Conservation (phyloP, 1,140 invertebrate genomes). For the Bombus vancouverensis region DNA sequence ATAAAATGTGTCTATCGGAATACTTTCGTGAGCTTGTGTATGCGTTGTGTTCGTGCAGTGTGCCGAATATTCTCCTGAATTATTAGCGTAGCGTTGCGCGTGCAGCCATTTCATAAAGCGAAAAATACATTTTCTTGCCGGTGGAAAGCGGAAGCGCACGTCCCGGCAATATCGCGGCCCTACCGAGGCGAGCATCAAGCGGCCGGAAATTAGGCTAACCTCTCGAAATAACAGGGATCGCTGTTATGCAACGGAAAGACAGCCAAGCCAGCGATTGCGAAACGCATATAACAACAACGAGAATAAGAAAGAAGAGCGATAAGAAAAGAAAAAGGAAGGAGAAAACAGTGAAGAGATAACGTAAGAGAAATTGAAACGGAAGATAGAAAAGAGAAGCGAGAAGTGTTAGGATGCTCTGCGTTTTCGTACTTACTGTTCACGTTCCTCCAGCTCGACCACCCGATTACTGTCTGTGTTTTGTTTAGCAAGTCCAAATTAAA, state of each 20-base stretch:
- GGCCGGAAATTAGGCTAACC: constrained; percentile 33
- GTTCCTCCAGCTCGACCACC: constrained; percentile 89
- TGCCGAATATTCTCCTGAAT: constrained; percentile 9
- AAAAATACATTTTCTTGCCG: constrained; percentile 25
- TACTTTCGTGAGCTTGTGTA: too few species aligned
- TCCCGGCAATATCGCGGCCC: constrained; percentile 7
- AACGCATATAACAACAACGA: background rate
- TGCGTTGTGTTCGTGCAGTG: background rate
- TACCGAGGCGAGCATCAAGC: constrained; percentile 7
- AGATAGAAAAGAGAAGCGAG: background rate
- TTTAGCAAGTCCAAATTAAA: constrained; percentile 82
- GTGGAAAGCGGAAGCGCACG: constrained; percentile 12
- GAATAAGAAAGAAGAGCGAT: background rate
- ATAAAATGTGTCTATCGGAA: too few species aligned
- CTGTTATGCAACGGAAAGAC: background rate
- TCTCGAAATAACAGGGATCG: constrained; percentile 30
- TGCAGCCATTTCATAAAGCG: constrained; percentile 20
- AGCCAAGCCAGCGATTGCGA: background rate
- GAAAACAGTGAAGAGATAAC: background rate
- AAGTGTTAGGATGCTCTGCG: constrained; percentile 50
- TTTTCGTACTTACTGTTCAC: constrained; percentile 91
- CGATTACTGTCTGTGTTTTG: constrained; percentile 88
- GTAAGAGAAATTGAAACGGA: background rate
- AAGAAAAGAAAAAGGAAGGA: too few species aligned
- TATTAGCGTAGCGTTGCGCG: constrained; percentile 11